Evolutionary conservation across 2,888 invertebrate genomes (phyloP), one percentile per base, ranked within the genome.

Genomic region (Neoitamus cyanurus): DNA sequence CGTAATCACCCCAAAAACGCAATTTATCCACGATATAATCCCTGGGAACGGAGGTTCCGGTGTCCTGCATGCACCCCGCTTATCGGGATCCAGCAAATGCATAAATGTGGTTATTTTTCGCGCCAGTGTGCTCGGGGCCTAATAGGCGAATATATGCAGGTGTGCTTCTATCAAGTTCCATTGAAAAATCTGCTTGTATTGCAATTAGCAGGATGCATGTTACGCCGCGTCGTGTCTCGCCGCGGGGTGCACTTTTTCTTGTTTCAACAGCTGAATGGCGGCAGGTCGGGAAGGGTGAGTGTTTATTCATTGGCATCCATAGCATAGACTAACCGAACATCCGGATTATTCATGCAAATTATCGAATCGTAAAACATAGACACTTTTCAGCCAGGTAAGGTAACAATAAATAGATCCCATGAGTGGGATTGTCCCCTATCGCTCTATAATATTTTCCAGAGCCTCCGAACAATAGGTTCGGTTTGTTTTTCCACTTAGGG

Each of bases 271-370:
- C 15, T n/a, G 15, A 2, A 6, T 69, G 28, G 11, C 11, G 20
- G 11, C 9, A 48, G 48, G 58, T 3, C 5, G 58, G 15, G 9
- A 30, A 9, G 70, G n/a, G 20, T 36, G 73, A 73, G 73, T 34
- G 36, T 73, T 73, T 36, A 73, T 73, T 73, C 73, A 73, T 73
- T 36, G 36, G 37, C 15, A 15, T 73, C 73, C 7, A 73, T 36
- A 36, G 6, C 20, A 15, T 25, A n/a, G 3, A 68, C 31, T 34
- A 36, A 3, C n/a, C 5, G 30, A 31, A 9, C 68, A 3, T 28
- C 25, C 7, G 36, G 73, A 73, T 73, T 73, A 73, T 73, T 73
- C 73, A 73, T 31, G 73, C 37, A 73, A 73, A 73, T 73, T 34
- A 73, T 73, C 25, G 36, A 36, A 73, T 36, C 73, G 73, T 73